Conservation (phyloP, 2,113 vertebrate species). For the Clarias macrocephalus region DNA sequence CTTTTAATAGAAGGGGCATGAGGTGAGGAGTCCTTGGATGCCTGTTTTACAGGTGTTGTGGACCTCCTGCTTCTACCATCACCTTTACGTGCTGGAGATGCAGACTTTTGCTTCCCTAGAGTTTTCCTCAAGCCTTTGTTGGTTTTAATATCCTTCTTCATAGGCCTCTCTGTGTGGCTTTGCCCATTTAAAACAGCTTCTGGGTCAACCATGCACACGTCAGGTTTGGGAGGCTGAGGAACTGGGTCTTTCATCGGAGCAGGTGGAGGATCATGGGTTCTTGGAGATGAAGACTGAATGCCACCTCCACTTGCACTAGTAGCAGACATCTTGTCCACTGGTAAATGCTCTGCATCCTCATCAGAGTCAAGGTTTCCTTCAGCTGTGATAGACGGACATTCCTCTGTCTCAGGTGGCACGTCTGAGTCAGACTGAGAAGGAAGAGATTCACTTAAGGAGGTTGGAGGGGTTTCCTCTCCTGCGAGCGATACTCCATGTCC, state of each 20-base stretch:
- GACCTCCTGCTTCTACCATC: conserved; percentile 83
- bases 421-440: conserved; percentile 95
- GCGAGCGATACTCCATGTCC: conserved; percentile 66
- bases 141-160: conserved; percentile 87
- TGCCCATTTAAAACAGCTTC: conserved; percentile 83
- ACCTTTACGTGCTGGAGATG: conserved; percentile 82
- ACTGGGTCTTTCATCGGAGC: conserved; percentile 82
- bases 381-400: conserved; percentile 95
- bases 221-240: conserved; percentile 88
- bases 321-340: conserved; percentile 85
- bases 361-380: conserved; percentile 96
- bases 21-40: conserved; percentile 74
- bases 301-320: conserved; percentile 69
- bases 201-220: conserved; percentile 98
- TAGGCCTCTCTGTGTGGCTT: conserved; percentile 78
- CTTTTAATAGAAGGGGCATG: conserved; percentile 76
- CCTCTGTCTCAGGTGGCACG: conserved; percentile 93
- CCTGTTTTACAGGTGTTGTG: conserved; percentile 82
- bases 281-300: conserved; percentile 76
- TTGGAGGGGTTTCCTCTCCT: conserved; percentile 92
- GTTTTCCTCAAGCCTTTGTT: conserved; percentile 82
- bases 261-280: conserved; percentile 85
- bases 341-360: conserved; percentile 94
- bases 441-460: conserved; percentile 89
- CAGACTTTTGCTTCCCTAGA: conserved; percentile 83